Evolutionary conservation across 1,140 invertebrate genomes (phyloP).

Genomic region (Bacillus rossius): DNA sequence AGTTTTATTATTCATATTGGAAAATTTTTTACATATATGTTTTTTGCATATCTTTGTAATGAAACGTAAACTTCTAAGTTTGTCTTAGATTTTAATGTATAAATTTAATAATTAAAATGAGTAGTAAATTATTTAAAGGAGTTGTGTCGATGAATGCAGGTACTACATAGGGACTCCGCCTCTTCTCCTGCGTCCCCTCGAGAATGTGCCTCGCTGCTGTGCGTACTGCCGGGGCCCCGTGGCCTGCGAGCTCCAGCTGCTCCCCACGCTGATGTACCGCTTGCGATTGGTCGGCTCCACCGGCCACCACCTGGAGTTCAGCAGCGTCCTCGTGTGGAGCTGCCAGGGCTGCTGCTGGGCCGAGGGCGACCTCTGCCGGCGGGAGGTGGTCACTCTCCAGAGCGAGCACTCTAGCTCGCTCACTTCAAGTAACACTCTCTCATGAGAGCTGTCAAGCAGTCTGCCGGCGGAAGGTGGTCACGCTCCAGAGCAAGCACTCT

Average conservation of each 20-base stretch:
- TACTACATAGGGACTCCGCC: slow-evolving; percentile 33
- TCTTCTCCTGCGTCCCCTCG: slow-evolving; percentile 57
- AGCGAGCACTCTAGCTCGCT: slow-evolving; percentile 48
- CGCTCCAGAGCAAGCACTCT: too few relatives aligned
- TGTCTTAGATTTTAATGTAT: too few relatives aligned
- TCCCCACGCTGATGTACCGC: slow-evolving; percentile 69
- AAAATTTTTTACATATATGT: too few relatives aligned
- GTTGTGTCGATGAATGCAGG: too few relatives aligned
- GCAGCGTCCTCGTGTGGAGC: slow-evolving; percentile 73
- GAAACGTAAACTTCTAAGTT: too few relatives aligned
- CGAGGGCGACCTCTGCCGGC: slow-evolving; percentile 54
- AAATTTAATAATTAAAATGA: too few relatives aligned
- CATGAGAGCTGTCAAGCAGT: too few relatives aligned
- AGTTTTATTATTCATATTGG: too few relatives aligned
- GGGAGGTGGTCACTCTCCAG: slow-evolving; percentile 71
- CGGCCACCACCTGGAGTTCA: slow-evolving; percentile 60
- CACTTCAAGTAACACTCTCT: too few relatives aligned
- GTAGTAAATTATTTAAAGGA: too few relatives aligned
- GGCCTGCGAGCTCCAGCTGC: slow-evolving; percentile 73
- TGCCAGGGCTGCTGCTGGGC: slow-evolving; percentile 82
- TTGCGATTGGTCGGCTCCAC: slow-evolving; percentile 45
- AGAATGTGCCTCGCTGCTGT: slow-evolving; percentile 50
- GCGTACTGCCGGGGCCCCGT: slow-evolving; percentile 62
- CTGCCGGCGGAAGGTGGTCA: too few relatives aligned
- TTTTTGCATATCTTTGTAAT: too few relatives aligned